Evolutionary conservation across 2,797 vertebrate genomes (phyloP), one percentile per base, ranked within the genome.

Genomic region (Hirundo rustica): DNA sequence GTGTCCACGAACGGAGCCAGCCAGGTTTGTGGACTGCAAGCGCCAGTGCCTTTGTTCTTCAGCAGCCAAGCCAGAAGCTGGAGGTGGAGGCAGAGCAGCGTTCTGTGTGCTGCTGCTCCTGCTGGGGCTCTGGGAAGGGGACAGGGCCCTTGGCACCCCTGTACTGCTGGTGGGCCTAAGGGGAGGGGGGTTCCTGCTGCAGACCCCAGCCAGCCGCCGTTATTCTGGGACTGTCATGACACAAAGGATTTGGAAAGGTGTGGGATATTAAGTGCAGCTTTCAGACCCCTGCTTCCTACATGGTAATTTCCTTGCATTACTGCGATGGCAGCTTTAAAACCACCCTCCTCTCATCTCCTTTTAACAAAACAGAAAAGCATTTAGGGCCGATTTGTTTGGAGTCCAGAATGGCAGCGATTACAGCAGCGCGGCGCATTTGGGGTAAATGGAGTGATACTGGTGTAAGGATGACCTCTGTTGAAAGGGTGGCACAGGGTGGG

Each of bases 261-360:
- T 27, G 73, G 68, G 79, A 23, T 80, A 51, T 66, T 85, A 89
- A 95, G 68, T 70, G 96, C 50, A 51, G 89, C 92, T 95, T 83
- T 91, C 94, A 91, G 82, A 8, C 54, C 76, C 53, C 50, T 8
- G 64, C 3, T 0, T 77, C 77, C 72, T 78, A n/a, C 72, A 3
- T 25, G 62, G 88, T 65, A 93, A 95, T 96, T 95, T 93, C n/a
- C 27, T 51, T 13, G 48, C 93, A 58, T 95, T 89, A 92, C 20
- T 3, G 91, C 13, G 42, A 64, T 44, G 74, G 89, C 0, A 4
- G 89, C 48, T 89, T 77, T 50, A 72, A 92, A 91, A 50, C 21
- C 25, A 0, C 89, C 61, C 75, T 91, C 87, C 81, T 74, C 72
- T 78, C 2, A 0, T 76, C 68, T 57, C 66, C 72, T 88, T 74